Evolutionary conservation across 2,797 vertebrate species (phyloP), one percentile per base, ranked within the genome.

Genomic region (Oophaga sylvatica): DNA sequence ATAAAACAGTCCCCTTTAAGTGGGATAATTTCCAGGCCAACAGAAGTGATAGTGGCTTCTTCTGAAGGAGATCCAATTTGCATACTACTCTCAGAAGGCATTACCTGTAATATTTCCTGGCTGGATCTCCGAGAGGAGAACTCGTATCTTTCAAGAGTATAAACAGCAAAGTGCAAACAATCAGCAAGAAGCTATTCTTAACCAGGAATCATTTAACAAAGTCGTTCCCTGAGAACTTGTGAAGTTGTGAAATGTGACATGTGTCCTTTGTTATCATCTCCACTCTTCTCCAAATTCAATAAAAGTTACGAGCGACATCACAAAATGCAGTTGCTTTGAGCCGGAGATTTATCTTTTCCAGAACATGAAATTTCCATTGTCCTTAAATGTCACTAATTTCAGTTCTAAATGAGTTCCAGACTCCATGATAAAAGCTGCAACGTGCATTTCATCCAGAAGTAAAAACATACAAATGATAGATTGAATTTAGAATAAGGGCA

Each of bases 261-360:
- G 48, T 77, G 75, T 17, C 22, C 48, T 77, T 77, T 77, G 75
- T 56, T 77, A 77, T 56, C 22, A 15, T 56, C 53, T 45, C 73
- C 13, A n/a, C 10, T 53, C 73, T 76, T 76, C n/a, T 76, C 41
- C 48, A 77, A 26, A 48, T 77, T 26, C 75, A 77, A 53, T 56
- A 53, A 77, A 77, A 56, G 75, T 56, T 77, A 53, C n/a, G 17
- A 56, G 75, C 75, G 1, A 56, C 75, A 56, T 77, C n/a, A 77
- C 75, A 77, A 77, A 77, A 77, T 8, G 22, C n/a, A 53, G 71
- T 75, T 20, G 31, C 68, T 20, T 20, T 71, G 0, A 31, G 67
- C 13, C 13, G 11, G 48, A 20, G 41, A 13, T 53, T 75, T 13
- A 48, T 75, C 45, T 75, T n/a, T 53, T 48, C 71, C 71, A 48